Evolutionary conservation across 2,113 vertebrate genomes (phyloP).

Genomic region (Ictidomys tridecemlineatus): DNA sequence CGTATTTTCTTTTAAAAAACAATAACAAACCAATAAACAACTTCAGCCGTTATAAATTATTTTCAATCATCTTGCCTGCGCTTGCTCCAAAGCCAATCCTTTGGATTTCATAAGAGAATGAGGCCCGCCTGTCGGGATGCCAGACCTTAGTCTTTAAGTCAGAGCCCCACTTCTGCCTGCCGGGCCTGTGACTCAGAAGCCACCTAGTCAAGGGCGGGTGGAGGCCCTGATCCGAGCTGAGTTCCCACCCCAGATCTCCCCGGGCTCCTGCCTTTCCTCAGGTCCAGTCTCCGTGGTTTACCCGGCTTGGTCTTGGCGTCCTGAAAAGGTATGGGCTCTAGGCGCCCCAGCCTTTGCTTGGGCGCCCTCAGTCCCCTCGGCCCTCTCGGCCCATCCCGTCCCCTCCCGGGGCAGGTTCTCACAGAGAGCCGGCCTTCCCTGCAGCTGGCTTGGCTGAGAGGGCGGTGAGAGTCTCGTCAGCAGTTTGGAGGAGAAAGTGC

Average conservation of each 20-base stretch:
- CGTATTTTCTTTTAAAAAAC: conserved; percentile 39
- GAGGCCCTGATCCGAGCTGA: not conserved
- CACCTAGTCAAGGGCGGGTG: not conserved
- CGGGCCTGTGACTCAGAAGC: not conserved
- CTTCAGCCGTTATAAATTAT: not conserved
- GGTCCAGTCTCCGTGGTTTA: not conserved
- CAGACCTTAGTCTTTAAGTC: not conserved
- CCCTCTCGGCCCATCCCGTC: not conserved
- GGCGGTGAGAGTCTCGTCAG: conserved; percentile 90
- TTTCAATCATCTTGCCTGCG: conserved; percentile 1
- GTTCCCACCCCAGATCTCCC: not conserved
- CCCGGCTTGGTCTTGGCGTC: not conserved
- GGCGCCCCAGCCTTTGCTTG: not conserved
- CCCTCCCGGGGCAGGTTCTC: conserved; percentile 61
- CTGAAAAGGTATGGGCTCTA: conserved; percentile 9
- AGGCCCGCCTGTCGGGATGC: not conserved
- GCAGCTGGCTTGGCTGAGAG: conserved; percentile 77
- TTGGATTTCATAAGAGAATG: not conserved
- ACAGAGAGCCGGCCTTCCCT: conserved; percentile 62
- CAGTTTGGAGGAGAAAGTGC: conserved; percentile 94
- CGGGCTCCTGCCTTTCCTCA: not conserved
- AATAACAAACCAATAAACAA: conserved; percentile 3
- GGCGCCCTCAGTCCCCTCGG: not conserved
- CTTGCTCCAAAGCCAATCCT: conserved; percentile 38
- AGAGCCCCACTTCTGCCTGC: not conserved